Evolutionary conservation across 2,888 invertebrate species (phyloP).

Genomic region (Leucophenga montana): DNA sequence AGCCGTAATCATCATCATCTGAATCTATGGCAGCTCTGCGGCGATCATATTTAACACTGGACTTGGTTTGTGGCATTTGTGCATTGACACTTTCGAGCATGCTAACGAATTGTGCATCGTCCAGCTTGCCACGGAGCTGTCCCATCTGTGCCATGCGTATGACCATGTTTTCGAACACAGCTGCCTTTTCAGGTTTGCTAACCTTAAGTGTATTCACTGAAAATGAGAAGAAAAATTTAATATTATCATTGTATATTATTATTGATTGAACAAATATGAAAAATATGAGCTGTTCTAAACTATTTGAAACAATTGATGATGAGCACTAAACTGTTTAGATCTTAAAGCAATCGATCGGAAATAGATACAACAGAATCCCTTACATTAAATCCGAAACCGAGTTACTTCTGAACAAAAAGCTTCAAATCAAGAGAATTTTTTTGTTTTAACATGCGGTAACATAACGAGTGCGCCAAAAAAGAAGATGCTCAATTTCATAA

Average conservation of each 20-base stretch:
- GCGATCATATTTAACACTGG: constrained; percentile 92
- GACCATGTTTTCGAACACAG: constrained; percentile 94
- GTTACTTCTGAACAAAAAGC: no score
- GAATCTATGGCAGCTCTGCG: constrained; percentile 91
- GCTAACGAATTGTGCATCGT: constrained; percentile 88
- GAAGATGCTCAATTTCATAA: no score
- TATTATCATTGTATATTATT: background rate
- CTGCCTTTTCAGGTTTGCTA: constrained; percentile 96
- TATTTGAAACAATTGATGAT: no score
- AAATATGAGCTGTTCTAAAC: background rate
- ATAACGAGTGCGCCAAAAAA: no score
- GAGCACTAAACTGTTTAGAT: no score
- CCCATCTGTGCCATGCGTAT: constrained; percentile 94
- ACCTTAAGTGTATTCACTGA: constrained; percentile 93
- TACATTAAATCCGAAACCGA: no score
- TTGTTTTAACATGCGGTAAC: no score
- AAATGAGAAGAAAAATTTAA: constrained; percentile 9
- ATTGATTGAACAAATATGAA: no score
- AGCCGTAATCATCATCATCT: constrained; percentile 80
- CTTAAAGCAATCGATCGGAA: no score
- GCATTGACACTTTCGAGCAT: constrained; percentile 90
- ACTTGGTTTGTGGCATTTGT: constrained; percentile 84
- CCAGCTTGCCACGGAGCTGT: constrained; percentile 87
- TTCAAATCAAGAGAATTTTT: no score
- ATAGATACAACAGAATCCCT: no score